phyloP scores from a whole-genome alignment of 1,140 invertebrate species.

The Heliconius hewitsoni region DNA sequence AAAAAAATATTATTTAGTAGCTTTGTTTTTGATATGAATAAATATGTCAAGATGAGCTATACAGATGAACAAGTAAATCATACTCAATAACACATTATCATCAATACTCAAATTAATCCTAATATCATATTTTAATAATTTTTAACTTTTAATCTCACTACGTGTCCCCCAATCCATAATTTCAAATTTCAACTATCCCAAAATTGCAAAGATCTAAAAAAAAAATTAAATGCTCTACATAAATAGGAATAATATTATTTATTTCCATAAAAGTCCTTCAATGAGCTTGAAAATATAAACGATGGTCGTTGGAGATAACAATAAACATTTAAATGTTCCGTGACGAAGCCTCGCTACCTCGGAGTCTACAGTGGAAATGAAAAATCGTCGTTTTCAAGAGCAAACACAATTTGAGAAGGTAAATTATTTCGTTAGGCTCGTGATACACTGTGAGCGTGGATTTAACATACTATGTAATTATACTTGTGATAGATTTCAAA shows the following conservation, averaged over 20 bases:
- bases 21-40: too few relatives aligned
- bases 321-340: conserved; percentile 26
- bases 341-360: conserved; percentile 19
- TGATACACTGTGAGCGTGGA: not conserved
- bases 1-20: too few relatives aligned
- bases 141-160: too few relatives aligned
- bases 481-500: too few relatives aligned
- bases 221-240: not conserved
- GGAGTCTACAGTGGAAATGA: conserved; percentile 23
- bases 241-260: not conserved
- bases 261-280: not conserved
- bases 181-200: not conserved
- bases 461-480: not conserved
- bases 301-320: conserved; percentile 18
- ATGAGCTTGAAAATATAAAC: conserved; percentile 1
- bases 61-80: too few relatives aligned
- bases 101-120: too few relatives aligned
- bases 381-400: conserved; percentile 22
- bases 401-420: conserved; percentile 31
- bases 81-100: too few relatives aligned
- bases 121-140: too few relatives aligned
- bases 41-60: too few relatives aligned
- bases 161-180: too few relatives aligned
- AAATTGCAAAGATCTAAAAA: not conserved
- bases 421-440: conserved; percentile 12